Percentiles rank a stretch among this genome's conserved stretches.
These are phyloP conservation scores for Vollenhovia emeryi DNA, from an alignment of 1,140 invertebrate species.

Conservation along the genomic window DNA sequence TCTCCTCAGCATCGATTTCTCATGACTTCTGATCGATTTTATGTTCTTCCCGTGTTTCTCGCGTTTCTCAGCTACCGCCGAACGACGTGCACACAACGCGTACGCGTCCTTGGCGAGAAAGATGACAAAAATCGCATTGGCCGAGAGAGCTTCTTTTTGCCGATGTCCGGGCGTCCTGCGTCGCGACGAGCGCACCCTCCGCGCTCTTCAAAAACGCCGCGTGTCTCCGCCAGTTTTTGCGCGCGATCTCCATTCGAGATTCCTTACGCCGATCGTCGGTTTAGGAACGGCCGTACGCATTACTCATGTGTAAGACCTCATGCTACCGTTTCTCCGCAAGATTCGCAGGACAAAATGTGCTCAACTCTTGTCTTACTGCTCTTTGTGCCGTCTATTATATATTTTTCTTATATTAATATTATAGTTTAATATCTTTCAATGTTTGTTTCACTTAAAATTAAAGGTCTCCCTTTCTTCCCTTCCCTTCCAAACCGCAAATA, in stretches of 20 bases:
- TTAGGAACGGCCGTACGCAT: constrained; percentile 45
- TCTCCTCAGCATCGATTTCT: constrained; percentile 47
- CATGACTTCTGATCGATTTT: constrained; percentile 65
- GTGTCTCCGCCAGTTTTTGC: constrained; percentile 71
- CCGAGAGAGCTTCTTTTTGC: constrained; percentile 11
- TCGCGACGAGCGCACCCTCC: constrained; percentile 35
- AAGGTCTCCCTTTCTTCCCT: background rate
- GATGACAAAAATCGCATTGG: constrained; percentile 54
- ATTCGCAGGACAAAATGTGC: background rate
- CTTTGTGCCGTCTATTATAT: background rate
- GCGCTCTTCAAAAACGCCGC: constrained; percentile 68
- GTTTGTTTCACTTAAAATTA: background rate
- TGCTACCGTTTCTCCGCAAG: constrained; percentile 19
- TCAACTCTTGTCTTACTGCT: background rate
- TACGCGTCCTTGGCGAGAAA: constrained; percentile 46
- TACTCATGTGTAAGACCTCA: constrained; percentile 8
- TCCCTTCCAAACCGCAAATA: background rate
- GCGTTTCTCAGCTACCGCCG: constrained; percentile 67
- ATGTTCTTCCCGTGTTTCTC: constrained; percentile 75
- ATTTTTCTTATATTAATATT: background rate
- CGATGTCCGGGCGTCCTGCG: constrained; percentile 1
- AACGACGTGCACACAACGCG: background rate
- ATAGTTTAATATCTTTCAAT: background rate
- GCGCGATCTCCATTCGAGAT: constrained; percentile 20
- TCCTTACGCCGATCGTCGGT: constrained; percentile 44